phyloP scores from a whole-genome alignment of 2,113 vertebrate species.

The Atractosteus spatula region DNA sequence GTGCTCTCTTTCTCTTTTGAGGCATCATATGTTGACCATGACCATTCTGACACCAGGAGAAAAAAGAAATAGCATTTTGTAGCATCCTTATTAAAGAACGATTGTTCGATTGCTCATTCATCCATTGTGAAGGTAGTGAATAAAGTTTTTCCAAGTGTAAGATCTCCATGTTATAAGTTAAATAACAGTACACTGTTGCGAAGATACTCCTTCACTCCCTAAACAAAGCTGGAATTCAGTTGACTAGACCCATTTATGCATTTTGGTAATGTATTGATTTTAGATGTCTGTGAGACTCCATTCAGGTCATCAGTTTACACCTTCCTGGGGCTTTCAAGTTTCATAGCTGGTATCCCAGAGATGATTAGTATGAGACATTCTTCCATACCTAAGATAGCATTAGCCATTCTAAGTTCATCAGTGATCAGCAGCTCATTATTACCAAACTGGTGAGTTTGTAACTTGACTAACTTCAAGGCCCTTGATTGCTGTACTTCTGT shows the following conservation, averaged over 20 bases:
- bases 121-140: too few species aligned
- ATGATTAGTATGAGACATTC: constrained; percentile 33
- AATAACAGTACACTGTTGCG: too few species aligned
- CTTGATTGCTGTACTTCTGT: neutral
- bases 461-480: neutral
- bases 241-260: constrained; percentile 57
- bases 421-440: constrained; percentile 6
- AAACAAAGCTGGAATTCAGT: constrained; percentile 52
- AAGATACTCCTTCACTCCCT: too few species aligned
- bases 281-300: constrained; percentile 33
- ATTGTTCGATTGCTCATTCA: too few species aligned
- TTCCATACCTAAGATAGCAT: constrained; percentile 27
- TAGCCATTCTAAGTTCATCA: constrained; percentile 5
- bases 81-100: too few species aligned
- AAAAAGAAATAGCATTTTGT: too few species aligned
- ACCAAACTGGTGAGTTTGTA: neutral
- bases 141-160: too few species aligned
- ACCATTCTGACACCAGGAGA: too few species aligned
- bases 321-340: constrained; percentile 30
- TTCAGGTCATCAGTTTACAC: constrained; percentile 29
- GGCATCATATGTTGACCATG: too few species aligned
- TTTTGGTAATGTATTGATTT: constrained; percentile 60
- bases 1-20: too few species aligned
- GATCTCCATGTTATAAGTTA: too few species aligned
- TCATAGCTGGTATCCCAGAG: constrained; percentile 29